Base-by-base conservation (phyloP, 2,113 vertebrate species). In the Alligator mississippiensis region DNA sequence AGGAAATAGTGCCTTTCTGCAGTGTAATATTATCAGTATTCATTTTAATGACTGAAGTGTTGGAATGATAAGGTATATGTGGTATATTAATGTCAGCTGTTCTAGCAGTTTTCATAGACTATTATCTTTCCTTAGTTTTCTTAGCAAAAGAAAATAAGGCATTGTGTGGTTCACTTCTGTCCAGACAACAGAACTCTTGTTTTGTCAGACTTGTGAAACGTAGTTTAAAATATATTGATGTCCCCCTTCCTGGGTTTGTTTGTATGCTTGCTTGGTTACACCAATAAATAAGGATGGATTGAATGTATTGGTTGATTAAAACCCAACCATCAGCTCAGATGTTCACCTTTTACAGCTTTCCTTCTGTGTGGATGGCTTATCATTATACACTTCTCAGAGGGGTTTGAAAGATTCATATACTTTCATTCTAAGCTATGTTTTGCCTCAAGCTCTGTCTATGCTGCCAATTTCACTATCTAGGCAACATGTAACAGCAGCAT, bases 271-370 rank as follows among this genome's bases (percentile, higher is more conserved):
- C 82, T 91, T 91, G 74, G 87, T 94, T 84, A 84, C 90, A 87
- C 77, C 76, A n/a, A 66, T 1, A 2, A 58, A 76, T 84, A 79
- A 72, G 66, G 30, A 80, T 0, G 0, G 61, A 87, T 61, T 34
- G 34, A 82, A 81, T 4, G 47, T 82, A 91, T 2, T 1, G 77
- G 57, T 88, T 63, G 63, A 90, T 82, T 84, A 86, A 88, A 96
- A 78, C 88, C 93, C 88, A 82, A 25, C 84, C 94, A 91, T 91
- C 93, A 96, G 93, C 15, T 17, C 80, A 30, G 68, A 87, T 80
- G 89, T 94, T 93, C 92, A 24, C 19, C 64, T 68, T 90, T 60
- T 0, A 2, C 54, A 83, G 77, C 66, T 96, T 97, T 91, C 92
- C 68, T 19, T 90, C 89, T 80, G 80, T 78, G 88, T 0, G 54